Evolutionary conservation across 2,113 vertebrate genomes (phyloP).

Genomic region (Malurus alboscapulatus): DNA sequence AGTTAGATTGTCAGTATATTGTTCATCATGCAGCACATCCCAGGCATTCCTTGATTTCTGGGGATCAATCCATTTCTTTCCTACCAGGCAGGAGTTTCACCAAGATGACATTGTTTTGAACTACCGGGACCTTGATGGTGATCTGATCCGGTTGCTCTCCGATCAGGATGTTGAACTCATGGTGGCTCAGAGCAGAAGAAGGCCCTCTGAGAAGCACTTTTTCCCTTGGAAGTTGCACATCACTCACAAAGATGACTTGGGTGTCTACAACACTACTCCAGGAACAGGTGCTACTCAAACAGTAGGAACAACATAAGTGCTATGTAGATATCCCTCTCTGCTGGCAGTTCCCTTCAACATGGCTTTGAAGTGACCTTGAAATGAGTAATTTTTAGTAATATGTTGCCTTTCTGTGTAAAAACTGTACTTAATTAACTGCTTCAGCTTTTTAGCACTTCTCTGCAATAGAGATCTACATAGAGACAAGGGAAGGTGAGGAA

Average conservation of each 20-base stretch:
- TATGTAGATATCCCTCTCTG: neutral
- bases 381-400: neutral
- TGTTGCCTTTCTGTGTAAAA: neutral
- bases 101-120: slow-evolving; percentile 83
- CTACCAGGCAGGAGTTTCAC: slow-evolving; percentile 81
- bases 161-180: slow-evolving; percentile 88
- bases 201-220: slow-evolving; percentile 81
- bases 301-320: neutral
- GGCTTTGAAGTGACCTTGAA: neutral
- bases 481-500: neutral
- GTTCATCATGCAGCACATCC: neutral
- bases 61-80: neutral
- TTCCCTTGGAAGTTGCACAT: slow-evolving; percentile 88
- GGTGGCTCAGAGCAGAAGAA: slow-evolving; percentile 70
- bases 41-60: neutral
- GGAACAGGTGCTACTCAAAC: neutral
- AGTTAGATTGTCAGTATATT: neutral
- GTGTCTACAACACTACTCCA: slow-evolving; percentile 78
- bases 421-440: neutral
- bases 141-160: slow-evolving; percentile 86
- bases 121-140: slow-evolving; percentile 85
- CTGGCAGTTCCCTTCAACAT: neutral
- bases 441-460: neutral
- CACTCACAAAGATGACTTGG: slow-evolving; percentile 78
- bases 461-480: neutral